Base-by-base conservation (phyloP, 2,888 invertebrate species). In the Drosophila putrida region DNA sequence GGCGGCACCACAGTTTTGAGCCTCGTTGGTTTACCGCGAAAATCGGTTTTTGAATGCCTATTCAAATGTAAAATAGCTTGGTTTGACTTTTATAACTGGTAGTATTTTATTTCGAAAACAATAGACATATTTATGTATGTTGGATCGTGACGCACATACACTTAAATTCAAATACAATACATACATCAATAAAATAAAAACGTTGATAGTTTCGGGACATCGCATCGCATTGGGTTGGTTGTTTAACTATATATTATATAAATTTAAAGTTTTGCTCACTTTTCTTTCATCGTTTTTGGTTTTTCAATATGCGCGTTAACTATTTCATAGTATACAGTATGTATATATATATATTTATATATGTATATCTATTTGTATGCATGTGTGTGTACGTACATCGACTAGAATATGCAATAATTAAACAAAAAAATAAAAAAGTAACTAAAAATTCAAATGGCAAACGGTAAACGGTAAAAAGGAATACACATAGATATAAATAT, bases 331-430 rank as follows among this genome's bases (percentile, higher is more conserved):
- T 74, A 69, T 74, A 74, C 60, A 71, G 54, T 61, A 61, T 71
- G 46, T 59, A 25, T 59, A 44, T 71, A 50, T 63, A 51, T 44
- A 53, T 44, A 27, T 36, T 6, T 50, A 44, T 44, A 39, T 51
- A 39, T 57, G 10, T 35, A 35, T 10, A 35, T 35, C 9, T 10
- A 35, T 49, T 11, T 28, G 6, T 57, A 58, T 58, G 43, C 36
- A 39, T 57, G 27, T 51, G 47, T 63, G 63, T 20, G 20, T 20
- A 57, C 67, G 59, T 75, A 80, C 77, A 76, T 85, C 76, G 90
- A 90, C 90, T 90, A 87, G 89, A 88, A 78, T 75, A 75, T 71
- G 82, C 70, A 78, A 53, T 68, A 71, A 39, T 68, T 20, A 60
- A 78, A 55, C 15, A 47, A 47, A 43, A 60, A 51, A 60, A 38